Evolutionary conservation across 2,113 vertebrate species (phyloP).

Genomic region (Phrynosoma blainvillii): DNA sequence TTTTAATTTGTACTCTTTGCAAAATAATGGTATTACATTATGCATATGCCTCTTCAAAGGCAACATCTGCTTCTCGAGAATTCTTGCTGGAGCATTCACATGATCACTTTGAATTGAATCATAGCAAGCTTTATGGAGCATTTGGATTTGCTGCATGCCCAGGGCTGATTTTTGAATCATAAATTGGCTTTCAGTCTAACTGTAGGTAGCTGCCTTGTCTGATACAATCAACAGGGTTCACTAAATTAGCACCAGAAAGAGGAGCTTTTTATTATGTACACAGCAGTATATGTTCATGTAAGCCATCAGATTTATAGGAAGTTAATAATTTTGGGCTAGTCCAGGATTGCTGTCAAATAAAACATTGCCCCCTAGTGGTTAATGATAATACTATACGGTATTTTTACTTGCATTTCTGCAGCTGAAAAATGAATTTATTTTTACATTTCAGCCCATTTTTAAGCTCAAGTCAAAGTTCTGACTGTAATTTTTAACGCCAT

Average conservation of each 20-base stretch:
- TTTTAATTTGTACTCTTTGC: neutral
- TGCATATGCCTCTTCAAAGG: neutral
- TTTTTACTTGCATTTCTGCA: neutral
- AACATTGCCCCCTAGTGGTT: constrained; percentile 64
- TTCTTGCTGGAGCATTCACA: neutral
- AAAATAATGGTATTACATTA: constrained; percentile 21
- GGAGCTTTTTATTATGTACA: neutral
- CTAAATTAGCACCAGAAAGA: neutral
- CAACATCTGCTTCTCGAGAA: neutral
- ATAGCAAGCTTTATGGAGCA: neutral
- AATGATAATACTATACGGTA: fast-evolving
- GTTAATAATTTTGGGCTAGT: neutral
- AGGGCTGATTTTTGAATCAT: neutral
- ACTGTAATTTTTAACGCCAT: neutral
- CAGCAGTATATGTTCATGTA: neutral
- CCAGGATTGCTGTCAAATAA: constrained; percentile 27
- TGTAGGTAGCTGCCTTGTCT: neutral
- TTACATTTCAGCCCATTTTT: neutral
- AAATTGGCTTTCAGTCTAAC: neutral
- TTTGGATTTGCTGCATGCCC: neutral
- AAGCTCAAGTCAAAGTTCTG: neutral
- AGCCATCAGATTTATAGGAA: neutral
- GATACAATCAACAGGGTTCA: neutral
- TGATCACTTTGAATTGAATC: no score
- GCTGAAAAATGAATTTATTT: neutral